Evolutionary conservation across 1,140 invertebrate species (phyloP), one percentile per base, ranked within the genome.

Genomic region (Metopolophium dirhodum): DNA sequence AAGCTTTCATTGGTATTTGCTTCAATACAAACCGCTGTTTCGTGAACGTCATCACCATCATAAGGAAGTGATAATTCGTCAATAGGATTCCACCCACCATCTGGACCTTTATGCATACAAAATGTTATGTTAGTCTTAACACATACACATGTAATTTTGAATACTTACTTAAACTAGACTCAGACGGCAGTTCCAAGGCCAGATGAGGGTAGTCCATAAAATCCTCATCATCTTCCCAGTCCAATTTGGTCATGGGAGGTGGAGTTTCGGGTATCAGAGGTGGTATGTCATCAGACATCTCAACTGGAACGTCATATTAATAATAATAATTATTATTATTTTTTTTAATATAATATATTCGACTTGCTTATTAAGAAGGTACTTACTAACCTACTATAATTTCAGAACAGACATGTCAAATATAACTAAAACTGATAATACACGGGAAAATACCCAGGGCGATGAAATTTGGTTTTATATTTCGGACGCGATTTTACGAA

Each of bases 101-200:
- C 91, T 8, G 91, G 91, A 35, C 91, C 91, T 93, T 45, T 11
- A 68, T n/a, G 37, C 2, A 90, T 41, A 68, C 23, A 8, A n/a
- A 68, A 90, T 4, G 0, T 6, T 45, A 68, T 30, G 30, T 90
- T 30, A 90, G 7, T 18, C 1, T 77, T 14, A 77, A n/a, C 30
- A 77, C 61, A 35, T 51, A 49, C n/a, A 88, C 30, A 7, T 88
- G 9, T 23, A 51, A 54, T 51, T 88, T 51, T 4, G 18, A 88
- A 88, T 22, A 30, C 30, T 93, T 93, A 93, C 91, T 93, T 45
- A 93, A 57, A 86, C 91, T 93, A 85, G 91, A 93, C 14, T 93
- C 91, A 2, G 91, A 93, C 1, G 90, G 68, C n/a, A 93, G 20
- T 93, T 93, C 91, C 82, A 93, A 51, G 35, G 91, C 82, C 82